Evolutionary conservation across 2,113 vertebrate genomes (phyloP).

Genomic region (Piprites chloris): DNA sequence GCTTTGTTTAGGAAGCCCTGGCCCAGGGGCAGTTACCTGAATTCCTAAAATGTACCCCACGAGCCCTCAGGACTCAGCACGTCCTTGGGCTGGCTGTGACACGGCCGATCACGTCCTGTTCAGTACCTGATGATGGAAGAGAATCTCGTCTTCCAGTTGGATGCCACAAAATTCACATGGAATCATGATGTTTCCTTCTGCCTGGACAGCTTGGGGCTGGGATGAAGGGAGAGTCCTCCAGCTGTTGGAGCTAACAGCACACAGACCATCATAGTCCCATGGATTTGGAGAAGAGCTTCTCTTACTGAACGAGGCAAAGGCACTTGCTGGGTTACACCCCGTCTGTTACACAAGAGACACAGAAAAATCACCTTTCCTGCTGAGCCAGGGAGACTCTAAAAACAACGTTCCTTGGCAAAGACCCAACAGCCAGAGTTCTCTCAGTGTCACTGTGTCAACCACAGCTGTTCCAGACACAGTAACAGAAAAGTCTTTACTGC

Average conservation of each 20-base stretch:
- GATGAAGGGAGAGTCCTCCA: slow-evolving; percentile 54
- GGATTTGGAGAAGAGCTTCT: slow-evolving; percentile 68
- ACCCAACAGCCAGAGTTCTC: neutral
- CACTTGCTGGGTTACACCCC: slow-evolving; percentile 87
- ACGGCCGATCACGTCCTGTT: neutral
- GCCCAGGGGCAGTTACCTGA: neutral
- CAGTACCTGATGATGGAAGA: slow-evolving; percentile 95
- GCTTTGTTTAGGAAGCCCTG: neutral
- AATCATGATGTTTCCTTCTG: slow-evolving; percentile 78
- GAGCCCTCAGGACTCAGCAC: neutral
- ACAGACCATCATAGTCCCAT: neutral
- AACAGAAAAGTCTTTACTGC: neutral
- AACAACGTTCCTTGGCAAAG: neutral
- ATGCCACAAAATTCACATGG: slow-evolving; percentile 96
- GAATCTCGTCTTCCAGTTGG: slow-evolving; percentile 84
- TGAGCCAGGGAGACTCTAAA: neutral
- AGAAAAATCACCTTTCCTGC: neutral
- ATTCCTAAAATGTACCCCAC: neutral
- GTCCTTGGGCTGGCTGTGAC: neutral
- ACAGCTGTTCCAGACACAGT: neutral
- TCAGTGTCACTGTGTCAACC: neutral
- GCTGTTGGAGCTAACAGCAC: neutral
- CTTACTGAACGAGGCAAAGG: slow-evolving; percentile 85
- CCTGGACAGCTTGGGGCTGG: slow-evolving; percentile 66
- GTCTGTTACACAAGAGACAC: slow-evolving; percentile 73